These are phyloP conservation scores for Epirrhoe alternata DNA, from an alignment of 2,888 invertebrate genomes.

Conservation along the genomic window DNA sequence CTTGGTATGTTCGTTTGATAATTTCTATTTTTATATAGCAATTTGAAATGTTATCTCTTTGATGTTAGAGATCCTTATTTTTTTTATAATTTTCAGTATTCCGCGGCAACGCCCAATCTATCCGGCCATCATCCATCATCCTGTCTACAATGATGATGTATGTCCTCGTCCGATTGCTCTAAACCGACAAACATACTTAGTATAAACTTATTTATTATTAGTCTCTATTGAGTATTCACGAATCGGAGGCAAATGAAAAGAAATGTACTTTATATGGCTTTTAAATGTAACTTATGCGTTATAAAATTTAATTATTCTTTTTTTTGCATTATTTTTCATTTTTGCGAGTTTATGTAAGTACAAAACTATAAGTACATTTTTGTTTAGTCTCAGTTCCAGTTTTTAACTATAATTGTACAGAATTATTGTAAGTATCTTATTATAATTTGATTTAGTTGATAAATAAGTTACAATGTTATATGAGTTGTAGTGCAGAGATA, in stretches of 20 bases:
- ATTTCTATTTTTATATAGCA: too few species aligned
- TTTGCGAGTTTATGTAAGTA: constrained; percentile 16
- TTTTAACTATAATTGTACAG: constrained; percentile 57
- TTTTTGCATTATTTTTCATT: constrained; percentile 4
- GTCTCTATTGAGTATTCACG: constrained; percentile 55
- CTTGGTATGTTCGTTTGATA: too few species aligned
- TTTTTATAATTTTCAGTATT: constrained; percentile 59
- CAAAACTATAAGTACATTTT: constrained; percentile 37
- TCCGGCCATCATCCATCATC: constrained; percentile 53
- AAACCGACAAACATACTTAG: constrained; percentile 55
- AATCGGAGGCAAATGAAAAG: constrained; percentile 28
- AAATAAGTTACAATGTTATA: constrained; percentile 39
- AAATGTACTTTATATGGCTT: constrained; percentile 35
- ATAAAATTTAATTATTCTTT: constrained; percentile 15
- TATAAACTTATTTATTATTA: constrained; percentile 75
- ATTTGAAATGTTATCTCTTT: too few species aligned
- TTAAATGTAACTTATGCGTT: constrained; percentile 25
- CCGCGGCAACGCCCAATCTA: constrained; percentile 55
- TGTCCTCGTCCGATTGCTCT: constrained; percentile 74
- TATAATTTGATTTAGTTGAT: constrained; percentile 45
- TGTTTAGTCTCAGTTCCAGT: constrained; percentile 54
- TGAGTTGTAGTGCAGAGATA: constrained; percentile 52
- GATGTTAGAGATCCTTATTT: neutral
- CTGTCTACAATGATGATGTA: constrained; percentile 69
- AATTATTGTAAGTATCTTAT: constrained; percentile 50